phyloP scores from a whole-genome alignment of 2,797 vertebrate genomes.

The Mus spretus region DNA sequence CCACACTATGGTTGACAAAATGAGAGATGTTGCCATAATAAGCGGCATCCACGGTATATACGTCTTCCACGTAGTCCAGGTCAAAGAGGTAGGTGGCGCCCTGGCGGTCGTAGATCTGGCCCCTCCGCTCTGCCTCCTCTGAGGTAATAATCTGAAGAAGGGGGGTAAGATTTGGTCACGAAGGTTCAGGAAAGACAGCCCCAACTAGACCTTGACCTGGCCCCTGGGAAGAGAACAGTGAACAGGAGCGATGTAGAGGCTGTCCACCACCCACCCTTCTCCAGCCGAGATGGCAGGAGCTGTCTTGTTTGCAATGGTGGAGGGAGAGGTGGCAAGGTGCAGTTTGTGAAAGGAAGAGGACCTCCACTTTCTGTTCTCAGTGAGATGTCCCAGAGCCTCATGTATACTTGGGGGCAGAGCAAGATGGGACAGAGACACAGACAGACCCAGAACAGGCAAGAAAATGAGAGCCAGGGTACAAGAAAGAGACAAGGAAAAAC shows the following conservation, averaged over 20 bases:
- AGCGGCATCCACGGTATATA: conserved; percentile 95
- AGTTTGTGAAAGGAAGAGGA: not conserved
- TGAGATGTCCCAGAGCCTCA: not conserved
- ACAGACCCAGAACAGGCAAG: conserved; percentile 4
- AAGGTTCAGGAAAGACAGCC: conserved; percentile 45
- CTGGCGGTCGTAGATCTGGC: conserved; percentile 92
- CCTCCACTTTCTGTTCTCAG: not conserved
- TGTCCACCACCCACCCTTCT: not conserved
- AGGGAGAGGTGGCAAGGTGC: not conserved
- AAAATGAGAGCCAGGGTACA: not conserved
- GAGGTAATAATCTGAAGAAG: conserved; percentile 93
- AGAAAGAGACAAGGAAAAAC: not conserved
- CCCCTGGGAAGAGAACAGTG: not conserved
- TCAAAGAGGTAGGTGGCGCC: conserved; percentile 94
- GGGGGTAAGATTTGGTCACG: conserved; percentile 21
- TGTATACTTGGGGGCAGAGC: not conserved
- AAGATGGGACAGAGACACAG: conserved; percentile 36
- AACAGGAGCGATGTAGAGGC: not conserved
- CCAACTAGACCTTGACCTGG: not conserved
- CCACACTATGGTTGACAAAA: conserved; percentile 95
- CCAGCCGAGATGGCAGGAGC: not conserved
- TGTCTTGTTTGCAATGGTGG: not conserved
- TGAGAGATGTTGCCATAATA: conserved; percentile 95
- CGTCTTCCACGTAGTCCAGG: conserved; percentile 92
- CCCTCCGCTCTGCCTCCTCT: conserved; percentile 91